Percentiles rank a stretch among this genome's conserved stretches.
Evolutionary conservation across 2,888 invertebrate species (phyloP).

Genomic region (Lobophora halterata): DNA sequence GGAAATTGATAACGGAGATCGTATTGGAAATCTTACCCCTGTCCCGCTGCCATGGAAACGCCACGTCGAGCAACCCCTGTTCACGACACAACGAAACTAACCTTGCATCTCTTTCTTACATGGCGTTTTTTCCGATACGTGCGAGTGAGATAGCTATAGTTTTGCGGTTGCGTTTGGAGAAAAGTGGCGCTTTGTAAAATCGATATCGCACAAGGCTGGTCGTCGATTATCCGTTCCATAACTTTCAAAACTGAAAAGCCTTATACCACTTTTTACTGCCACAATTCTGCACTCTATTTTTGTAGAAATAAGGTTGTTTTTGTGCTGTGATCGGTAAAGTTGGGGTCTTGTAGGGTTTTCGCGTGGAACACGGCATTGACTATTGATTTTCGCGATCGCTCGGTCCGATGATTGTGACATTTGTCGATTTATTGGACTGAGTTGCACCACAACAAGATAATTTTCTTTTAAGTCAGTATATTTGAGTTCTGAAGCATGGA

Average conservation of each 20-base stretch:
- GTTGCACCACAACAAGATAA: conserved; percentile 11
- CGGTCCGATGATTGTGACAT: conserved; percentile 32
- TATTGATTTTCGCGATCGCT: conserved; percentile 72
- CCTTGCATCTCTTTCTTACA: conserved; percentile 42
- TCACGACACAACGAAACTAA: conserved; percentile 22
- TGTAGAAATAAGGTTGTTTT: conserved; percentile 30
- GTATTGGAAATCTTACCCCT: conserved; percentile 75
- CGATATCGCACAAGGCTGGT: conserved; percentile 81
- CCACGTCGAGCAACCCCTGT: conserved; percentile 49
- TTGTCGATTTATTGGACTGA: conserved; percentile 68
- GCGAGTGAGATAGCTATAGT: conserved; percentile 41
- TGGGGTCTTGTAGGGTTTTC: conserved; percentile 34
- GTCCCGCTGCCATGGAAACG: conserved; percentile 66
- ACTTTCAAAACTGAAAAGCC: conserved; percentile 32
- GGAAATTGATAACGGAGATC: conserved; percentile 60
- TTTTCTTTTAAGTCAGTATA: background rate
- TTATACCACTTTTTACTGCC: conserved; percentile 10
- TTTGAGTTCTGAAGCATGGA: too few species aligned
- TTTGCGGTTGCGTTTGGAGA: conserved; percentile 40
- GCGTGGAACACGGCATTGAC: conserved; percentile 58
- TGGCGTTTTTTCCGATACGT: conserved; percentile 21
- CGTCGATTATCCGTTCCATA: conserved; percentile 76
- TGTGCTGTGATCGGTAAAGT: too few species aligned
- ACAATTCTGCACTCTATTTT: conserved; percentile 25
- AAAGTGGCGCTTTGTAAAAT: conserved; percentile 70